Evolutionary conservation across 1,140 invertebrate genomes (phyloP).

Genomic region (Papilio polytes): DNA sequence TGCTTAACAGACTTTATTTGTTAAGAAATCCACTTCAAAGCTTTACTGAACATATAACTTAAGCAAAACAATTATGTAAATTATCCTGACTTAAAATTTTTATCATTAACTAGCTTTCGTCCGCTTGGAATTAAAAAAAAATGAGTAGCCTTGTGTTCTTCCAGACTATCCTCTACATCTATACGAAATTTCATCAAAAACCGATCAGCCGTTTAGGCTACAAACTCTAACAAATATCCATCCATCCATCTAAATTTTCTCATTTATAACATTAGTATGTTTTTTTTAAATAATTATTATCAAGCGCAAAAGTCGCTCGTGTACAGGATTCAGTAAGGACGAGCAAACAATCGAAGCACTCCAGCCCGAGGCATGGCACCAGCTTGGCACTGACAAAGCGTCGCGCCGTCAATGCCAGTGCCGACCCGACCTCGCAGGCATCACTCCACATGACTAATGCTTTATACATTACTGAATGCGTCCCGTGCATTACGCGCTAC

Average conservation of each 20-base stretch:
- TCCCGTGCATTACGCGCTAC: constrained; percentile 42
- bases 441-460: constrained; percentile 66
- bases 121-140: no score
- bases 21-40: constrained; percentile 4
- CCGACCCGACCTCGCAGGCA: constrained; percentile 59
- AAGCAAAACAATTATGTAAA: no score
- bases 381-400: constrained; percentile 72
- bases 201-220: no score
- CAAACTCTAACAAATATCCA: no score
- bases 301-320: constrained; percentile 46
- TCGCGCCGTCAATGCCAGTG: constrained; percentile 58
- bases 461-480: constrained; percentile 62
- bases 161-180: no score
- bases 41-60: neutral
- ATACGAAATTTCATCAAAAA: no score
- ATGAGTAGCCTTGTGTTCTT: no score
- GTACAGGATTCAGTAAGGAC: constrained; percentile 46
- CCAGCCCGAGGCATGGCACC: constrained; percentile 68
- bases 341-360: constrained; percentile 61
- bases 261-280: no score
- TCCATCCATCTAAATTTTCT: no score
- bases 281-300: constrained; percentile 29
- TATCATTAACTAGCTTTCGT: neutral
- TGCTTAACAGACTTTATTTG: constrained; percentile 7
- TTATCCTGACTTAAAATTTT: neutral